These are phyloP conservation scores for Chalcis sispes DNA, from an alignment of 2,888 invertebrate genomes.

Conservation along the genomic window DNA sequence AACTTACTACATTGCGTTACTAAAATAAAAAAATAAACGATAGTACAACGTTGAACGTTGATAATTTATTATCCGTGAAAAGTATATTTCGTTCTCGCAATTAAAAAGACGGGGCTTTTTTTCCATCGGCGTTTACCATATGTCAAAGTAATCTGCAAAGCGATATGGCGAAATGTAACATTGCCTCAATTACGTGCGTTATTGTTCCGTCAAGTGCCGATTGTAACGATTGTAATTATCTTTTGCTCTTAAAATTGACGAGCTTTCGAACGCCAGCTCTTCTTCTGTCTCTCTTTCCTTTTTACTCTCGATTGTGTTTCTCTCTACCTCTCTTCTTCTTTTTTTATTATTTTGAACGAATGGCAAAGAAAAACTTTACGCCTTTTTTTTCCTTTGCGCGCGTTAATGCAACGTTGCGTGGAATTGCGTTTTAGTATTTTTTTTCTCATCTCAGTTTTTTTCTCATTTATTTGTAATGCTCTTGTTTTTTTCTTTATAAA, in stretches of 20 bases:
- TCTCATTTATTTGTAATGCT: too few species aligned
- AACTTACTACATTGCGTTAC: too few species aligned
- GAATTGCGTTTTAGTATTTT: slow-evolving; percentile 40
- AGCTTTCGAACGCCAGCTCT: background rate
- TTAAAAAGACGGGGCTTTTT: slow-evolving; percentile 10
- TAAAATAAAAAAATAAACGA: too few species aligned
- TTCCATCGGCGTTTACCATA: slow-evolving; percentile 1
- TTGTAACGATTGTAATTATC: slow-evolving; percentile 4
- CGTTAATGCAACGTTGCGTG: slow-evolving; percentile 26
- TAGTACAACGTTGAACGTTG: too few species aligned
- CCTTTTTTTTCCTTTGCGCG: slow-evolving; percentile 34
- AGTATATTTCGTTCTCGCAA: too few species aligned
- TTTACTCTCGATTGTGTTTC: too few species aligned
- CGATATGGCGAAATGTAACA: slow-evolving; percentile 26
- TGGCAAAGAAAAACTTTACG: slow-evolving; percentile 5
- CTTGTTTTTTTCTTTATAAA: too few species aligned
- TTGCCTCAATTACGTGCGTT: slow-evolving; percentile 47
- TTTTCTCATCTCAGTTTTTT: background rate
- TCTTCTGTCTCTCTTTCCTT: background rate
- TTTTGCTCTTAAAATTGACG: slow-evolving; percentile 49
- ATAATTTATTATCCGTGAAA: too few species aligned
- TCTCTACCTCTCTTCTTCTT: slow-evolving; percentile 29
- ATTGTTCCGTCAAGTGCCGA: slow-evolving; percentile 30
- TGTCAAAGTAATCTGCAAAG: slow-evolving; percentile 51
- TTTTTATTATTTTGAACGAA: too few species aligned